A percentile compares a stretch with the other conserved stretches of the same genome.
Conservation (phyloP, 1,140 invertebrate species). For the Pachyrhynchus sulphureomaculatus region DNA sequence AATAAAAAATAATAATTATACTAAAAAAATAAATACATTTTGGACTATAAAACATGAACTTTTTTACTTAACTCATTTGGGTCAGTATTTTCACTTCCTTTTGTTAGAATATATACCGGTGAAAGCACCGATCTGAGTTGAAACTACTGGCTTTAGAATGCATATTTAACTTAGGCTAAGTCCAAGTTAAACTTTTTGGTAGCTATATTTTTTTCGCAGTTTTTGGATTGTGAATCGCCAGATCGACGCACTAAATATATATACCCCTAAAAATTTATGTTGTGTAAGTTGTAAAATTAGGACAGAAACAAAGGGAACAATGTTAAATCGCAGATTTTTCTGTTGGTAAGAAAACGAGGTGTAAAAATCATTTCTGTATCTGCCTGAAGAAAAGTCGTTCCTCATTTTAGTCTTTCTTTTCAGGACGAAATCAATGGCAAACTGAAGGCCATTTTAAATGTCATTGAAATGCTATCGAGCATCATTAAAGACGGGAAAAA, state of each 20-base stretch:
- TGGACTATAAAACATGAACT: no score
- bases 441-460: constrained; percentile 78
- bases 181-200: not conserved
- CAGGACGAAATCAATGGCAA: constrained; percentile 81
- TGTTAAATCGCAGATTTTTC: constrained; percentile 17
- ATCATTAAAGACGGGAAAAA: constrained; percentile 64
- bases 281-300: constrained; percentile 10
- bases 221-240: no score
- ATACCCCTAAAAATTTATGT: not conserved
- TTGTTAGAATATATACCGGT: no score
- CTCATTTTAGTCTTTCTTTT: constrained; percentile 24
- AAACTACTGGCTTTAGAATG: no score
- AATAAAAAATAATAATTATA: no score
- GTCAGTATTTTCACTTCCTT: no score
- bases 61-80: no score
- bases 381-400: not conserved
- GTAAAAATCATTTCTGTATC: no score
- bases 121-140: no score
- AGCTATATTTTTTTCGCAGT: no score
- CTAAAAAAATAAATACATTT: no score
- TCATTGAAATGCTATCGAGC: constrained; percentile 79
- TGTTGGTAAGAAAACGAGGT: no score
- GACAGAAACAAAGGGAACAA: constrained; percentile 13
- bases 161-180: not conserved
- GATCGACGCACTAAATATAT: not conserved